phyloP scores from a whole-genome alignment of 2,888 invertebrate species.

The Epinotia ramella region DNA sequence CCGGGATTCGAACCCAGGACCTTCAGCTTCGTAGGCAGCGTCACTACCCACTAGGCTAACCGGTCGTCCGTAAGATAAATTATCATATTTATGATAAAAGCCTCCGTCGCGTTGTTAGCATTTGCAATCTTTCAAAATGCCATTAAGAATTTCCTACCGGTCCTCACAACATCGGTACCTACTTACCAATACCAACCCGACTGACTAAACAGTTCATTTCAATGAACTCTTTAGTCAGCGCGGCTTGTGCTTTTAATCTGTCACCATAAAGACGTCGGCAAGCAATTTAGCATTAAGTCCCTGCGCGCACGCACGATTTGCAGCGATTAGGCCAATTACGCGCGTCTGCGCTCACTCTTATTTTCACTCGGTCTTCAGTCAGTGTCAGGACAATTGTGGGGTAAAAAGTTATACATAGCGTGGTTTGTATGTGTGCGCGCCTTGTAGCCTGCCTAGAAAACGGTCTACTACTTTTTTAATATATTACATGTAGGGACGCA shows the following conservation, averaged over 20 bases:
- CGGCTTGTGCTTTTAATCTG: conserved; percentile 28
- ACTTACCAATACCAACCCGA: neutral
- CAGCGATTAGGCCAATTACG: conserved; percentile 33
- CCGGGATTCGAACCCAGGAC: no score
- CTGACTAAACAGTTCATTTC: neutral
- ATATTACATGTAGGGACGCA: no score
- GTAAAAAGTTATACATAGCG: neutral
- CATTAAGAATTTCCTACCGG: neutral
- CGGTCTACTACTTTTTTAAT: no score
- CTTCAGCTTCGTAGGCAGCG: no score
- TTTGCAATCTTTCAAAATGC: neutral
- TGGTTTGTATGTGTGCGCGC: no score
- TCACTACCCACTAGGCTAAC: no score
- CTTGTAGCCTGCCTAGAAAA: no score
- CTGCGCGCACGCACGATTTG: conserved; percentile 16
- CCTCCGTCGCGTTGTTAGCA: no score
- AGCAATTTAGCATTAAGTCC: conserved; percentile 19
- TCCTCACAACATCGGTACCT: neutral
- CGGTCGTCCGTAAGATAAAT: no score
- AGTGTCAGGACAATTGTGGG: conserved; percentile 12
- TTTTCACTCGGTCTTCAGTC: conserved; percentile 11
- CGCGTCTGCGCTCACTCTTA: conserved; percentile 15
- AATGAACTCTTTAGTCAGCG: conserved; percentile 3
- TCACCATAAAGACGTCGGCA: conserved; percentile 23
- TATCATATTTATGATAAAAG: neutral